Evolutionary conservation across 2,797 vertebrate genomes (phyloP), one percentile per base, ranked within the genome.

Genomic region (Eospalax fontanierii): DNA sequence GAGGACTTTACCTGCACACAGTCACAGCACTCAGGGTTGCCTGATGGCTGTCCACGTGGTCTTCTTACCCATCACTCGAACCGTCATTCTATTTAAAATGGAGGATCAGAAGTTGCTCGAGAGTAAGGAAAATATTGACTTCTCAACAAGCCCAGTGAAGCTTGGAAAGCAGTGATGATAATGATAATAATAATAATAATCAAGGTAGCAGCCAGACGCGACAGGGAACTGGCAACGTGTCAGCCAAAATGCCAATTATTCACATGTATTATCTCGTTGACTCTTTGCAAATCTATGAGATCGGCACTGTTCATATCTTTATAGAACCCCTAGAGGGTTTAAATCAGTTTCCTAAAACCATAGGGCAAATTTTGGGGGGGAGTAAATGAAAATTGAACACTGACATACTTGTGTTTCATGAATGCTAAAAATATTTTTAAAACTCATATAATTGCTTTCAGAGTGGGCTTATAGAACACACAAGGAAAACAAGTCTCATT

Each of bases 371-470:
- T 66, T 50, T 24, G 2, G 43, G 35, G 26, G 87, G n/a, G 19
- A 24, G 28, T 26, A 78, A 21, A 57, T 95, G 66, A 94, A 95
- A 91, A 76, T 14, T 89, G 65, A 89, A 85, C 43, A 2, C 40
- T 68, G 22, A 57, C 33, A 54, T 87, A 83, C n/a, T 24, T 80
- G 33, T 87, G 35, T 91, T 85, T 66, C 40, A 16, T 71, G 63
- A 26, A 92, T 80, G 22, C 61, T 84, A 59, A 91, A 73, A 92
- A 54, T 61, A 46, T 70, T 87, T 92, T n/a, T 7, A 35, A 84
- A 83, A 83, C 63, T 50, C 26, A 75, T 35, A 43, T 35, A 94
- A 92, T 90, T 93, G 28, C 26, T 95, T 96, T 96, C 80, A 87
- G 65, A 87, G 35, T 76, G 66, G 91, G 12, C 28, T 71, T 89